A percentile compares a stretch with the other conserved stretches of the same genome.
phyloP scores from a whole-genome alignment of 2,888 invertebrate genomes.

The Epinotia nisella region DNA sequence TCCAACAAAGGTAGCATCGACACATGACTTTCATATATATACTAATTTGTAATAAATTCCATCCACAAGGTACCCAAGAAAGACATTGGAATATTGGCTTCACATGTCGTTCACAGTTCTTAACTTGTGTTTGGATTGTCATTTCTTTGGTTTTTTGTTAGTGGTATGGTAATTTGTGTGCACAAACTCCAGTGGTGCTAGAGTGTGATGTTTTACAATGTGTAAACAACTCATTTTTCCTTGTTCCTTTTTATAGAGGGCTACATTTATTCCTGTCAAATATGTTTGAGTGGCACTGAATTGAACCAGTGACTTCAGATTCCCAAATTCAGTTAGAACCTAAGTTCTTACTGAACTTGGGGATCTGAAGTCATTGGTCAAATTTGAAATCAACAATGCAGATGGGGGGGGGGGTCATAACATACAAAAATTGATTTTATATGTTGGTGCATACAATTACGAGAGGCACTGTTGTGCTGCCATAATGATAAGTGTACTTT shows the following conservation, averaged over 20 bases:
- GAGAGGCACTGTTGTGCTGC: not conserved
- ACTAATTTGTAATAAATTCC: slow-evolving; percentile 60
- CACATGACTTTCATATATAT: slow-evolving; percentile 50
- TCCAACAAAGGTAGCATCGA: slow-evolving; percentile 76
- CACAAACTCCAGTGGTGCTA: not conserved
- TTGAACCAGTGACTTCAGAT: too few species aligned
- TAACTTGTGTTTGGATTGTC: slow-evolving; percentile 22
- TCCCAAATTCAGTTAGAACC: too few species aligned
- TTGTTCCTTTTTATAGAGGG: not conserved
- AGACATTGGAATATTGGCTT: slow-evolving; percentile 44
- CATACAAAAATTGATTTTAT: too few species aligned
- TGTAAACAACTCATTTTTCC: not conserved
- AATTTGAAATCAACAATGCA: too few species aligned
- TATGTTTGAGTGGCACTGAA: not conserved
- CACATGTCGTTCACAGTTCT: slow-evolving; percentile 24
- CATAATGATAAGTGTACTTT: slow-evolving; percentile 2
- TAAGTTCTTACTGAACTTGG: too few species aligned
- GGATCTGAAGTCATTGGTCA: too few species aligned
- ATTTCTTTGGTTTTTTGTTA: slow-evolving; percentile 4
- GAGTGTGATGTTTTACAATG: not conserved
- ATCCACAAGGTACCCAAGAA: slow-evolving; percentile 58
- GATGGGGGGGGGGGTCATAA: too few species aligned
- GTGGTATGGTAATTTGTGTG: not conserved
- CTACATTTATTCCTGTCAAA: too few species aligned
- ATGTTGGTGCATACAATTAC: too few species aligned